These are phyloP conservation scores for Calephelis virginiensis DNA, from an alignment of 1,140 invertebrate species.

Conservation along the genomic window DNA sequence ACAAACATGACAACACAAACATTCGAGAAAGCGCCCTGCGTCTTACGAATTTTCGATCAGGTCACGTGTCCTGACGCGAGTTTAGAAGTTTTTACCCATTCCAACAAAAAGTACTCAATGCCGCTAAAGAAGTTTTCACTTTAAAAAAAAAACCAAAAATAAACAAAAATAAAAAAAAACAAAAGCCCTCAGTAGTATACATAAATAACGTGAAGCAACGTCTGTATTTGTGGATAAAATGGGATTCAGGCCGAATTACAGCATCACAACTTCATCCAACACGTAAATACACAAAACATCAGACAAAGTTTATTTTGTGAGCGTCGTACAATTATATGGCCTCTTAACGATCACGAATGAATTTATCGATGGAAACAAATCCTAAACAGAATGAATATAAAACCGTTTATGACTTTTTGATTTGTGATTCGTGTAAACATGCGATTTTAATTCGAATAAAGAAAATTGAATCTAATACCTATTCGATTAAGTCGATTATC, in stretches of 20 bases:
- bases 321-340: conserved; percentile 5
- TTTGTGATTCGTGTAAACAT: conserved; percentile 15
- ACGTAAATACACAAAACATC: conserved; percentile 14
- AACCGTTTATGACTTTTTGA: conserved; percentile 16
- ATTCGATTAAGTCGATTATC: not conserved
- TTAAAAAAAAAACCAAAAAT: too few species aligned
- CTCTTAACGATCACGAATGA: conserved; percentile 13
- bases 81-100: too few species aligned
- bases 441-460: not conserved
- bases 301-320: conserved; percentile 16
- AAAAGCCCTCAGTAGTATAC: too few species aligned
- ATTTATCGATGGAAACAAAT: conserved; percentile 15
- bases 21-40: too few species aligned
- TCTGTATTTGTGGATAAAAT: conserved; percentile 16
- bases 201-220: not conserved
- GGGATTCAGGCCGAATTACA: conserved; percentile 13
- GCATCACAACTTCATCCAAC: conserved; percentile 14
- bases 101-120: too few species aligned
- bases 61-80: too few species aligned
- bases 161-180: too few species aligned
- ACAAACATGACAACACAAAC: too few species aligned
- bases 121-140: too few species aligned
- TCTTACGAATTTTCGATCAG: too few species aligned
- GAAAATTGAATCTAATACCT: not conserved
- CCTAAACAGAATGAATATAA: conserved; percentile 14